phyloP scores from a whole-genome alignment of 1,140 invertebrate genomes.

The Drosophila cardini region DNA sequence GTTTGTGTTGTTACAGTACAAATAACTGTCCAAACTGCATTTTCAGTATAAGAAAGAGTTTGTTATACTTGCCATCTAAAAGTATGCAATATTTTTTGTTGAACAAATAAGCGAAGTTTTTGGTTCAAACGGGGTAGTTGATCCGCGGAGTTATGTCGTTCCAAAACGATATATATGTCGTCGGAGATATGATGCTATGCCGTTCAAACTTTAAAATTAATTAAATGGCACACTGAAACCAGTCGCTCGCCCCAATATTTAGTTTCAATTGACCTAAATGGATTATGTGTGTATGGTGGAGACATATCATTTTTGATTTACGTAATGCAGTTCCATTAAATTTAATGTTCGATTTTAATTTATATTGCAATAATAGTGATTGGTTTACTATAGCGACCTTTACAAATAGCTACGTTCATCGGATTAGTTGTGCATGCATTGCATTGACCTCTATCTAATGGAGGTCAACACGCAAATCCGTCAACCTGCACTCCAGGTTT shows the following conservation, averaged over 20 bases:
- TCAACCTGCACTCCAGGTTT: background rate
- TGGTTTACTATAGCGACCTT: slow-evolving; percentile 31
- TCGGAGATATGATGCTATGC: no score
- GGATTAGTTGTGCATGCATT: slow-evolving; percentile 45
- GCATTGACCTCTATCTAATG: slow-evolving; percentile 66
- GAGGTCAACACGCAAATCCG: slow-evolving; percentile 35
- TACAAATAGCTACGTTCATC: slow-evolving; percentile 39
- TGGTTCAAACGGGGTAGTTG: no score
- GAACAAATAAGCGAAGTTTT: no score
- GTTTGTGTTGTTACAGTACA: no score
- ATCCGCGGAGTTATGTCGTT: no score
- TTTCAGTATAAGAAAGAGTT: no score
- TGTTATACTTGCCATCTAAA: no score
- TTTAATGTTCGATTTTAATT: slow-evolving; percentile 47
- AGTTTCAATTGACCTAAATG: background rate
- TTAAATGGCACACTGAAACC: no score
- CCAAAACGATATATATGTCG: no score
- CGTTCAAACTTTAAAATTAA: no score
- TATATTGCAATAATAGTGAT: slow-evolving; percentile 51
- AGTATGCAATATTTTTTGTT: background rate
- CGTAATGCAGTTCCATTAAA: slow-evolving; percentile 37
- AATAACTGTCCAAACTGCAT: no score
- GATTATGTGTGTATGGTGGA: background rate
- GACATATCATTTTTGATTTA: background rate
- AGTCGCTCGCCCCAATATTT: background rate